A percentile compares a stretch with the other conserved stretches of the same genome.
Evolutionary conservation across 2,113 vertebrate species (phyloP).

Genomic region (Tetrao urogallus): DNA sequence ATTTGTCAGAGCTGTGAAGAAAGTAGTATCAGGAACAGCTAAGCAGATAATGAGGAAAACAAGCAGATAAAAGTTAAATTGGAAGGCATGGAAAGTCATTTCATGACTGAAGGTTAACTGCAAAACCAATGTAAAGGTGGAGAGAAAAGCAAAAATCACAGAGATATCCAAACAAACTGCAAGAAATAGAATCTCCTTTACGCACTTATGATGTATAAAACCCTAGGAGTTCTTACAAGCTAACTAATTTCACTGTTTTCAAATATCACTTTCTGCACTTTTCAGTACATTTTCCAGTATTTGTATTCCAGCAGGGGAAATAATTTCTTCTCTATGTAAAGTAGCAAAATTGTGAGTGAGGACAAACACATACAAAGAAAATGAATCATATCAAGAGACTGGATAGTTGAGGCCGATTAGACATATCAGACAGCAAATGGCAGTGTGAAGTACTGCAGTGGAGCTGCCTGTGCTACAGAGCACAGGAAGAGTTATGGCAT

Average conservation of each 20-base stretch:
- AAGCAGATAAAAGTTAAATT: background rate
- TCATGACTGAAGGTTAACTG: background rate
- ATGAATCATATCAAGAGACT: slow-evolving; percentile 75
- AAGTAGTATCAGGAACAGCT: background rate
- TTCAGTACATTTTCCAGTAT: slow-evolving; percentile 8
- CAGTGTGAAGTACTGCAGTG: slow-evolving; percentile 73
- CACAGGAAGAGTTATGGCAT: slow-evolving; percentile 79
- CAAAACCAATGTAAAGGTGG: background rate
- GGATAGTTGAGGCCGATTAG: slow-evolving; percentile 76
- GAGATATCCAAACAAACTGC: background rate
- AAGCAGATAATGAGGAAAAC: background rate
- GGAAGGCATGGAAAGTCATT: background rate
- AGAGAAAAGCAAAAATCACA: background rate
- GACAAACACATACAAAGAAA: slow-evolving; percentile 57
- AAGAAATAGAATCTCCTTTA: background rate
- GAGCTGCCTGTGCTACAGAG: slow-evolving; percentile 59
- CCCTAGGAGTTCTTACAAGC: slow-evolving; percentile 16
- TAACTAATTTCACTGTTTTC: slow-evolving; percentile 31
- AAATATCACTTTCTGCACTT: background rate
- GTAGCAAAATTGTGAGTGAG: slow-evolving; percentile 64
- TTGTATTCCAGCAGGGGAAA: slow-evolving; percentile 37
- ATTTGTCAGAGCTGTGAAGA: background rate
- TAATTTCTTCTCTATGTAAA: slow-evolving; percentile 46
- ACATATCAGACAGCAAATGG: slow-evolving; percentile 64
- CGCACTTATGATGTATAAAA: background rate